Base-by-base conservation (phyloP, 2,888 invertebrate species). In the Cynaeus angustus region DNA sequence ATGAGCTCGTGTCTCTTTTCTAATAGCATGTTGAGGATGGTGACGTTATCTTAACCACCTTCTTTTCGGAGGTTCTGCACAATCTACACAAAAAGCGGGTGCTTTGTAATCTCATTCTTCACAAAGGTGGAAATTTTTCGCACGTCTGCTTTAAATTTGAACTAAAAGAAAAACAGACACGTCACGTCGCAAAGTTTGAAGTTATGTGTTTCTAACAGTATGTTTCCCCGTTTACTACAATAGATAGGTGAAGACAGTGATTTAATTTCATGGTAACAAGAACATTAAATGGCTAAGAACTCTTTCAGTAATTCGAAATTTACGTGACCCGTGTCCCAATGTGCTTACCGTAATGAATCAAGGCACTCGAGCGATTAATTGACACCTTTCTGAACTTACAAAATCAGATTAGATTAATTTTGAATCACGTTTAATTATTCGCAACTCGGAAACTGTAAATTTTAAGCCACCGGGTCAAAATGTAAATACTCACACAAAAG, bases 1-100 rank as follows among this genome's bases (percentile, higher is more conserved):
- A 21, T 21, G 21, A 21, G 21, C 21, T 21, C 21, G 21, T 21
- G 21, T 4, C 4, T 1, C 21, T 21, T 21, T 4, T 21, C 21
- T 3, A 21, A 21, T 21, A 21, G 4, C 21, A 21, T 21, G 21
- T 21, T 21, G 21, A 21, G 21, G 21, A 21, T 21, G 21, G 1
- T 21, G 21, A 21, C 21, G 21, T 21, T 21, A 21, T 21, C 21
- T 21, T 21, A 21, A 21, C 21, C 21, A 21, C 21, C 21, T 21
- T 21, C 21, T 21, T 21, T 21, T 21, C 21, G 21, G 4, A 4
- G 21, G 4, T 7, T 10, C 1, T 38, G 38, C 38, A n/a, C 38
- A 5, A 38, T 43, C 43, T 6, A 10, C 43, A 43, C 12, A 43
- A 43, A 43, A 43, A 43, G n/a, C 43, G n/a, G n/a, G 3, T 43